Conservation (phyloP, 2,888 invertebrate species). For the Mimas tiliae region DNA sequence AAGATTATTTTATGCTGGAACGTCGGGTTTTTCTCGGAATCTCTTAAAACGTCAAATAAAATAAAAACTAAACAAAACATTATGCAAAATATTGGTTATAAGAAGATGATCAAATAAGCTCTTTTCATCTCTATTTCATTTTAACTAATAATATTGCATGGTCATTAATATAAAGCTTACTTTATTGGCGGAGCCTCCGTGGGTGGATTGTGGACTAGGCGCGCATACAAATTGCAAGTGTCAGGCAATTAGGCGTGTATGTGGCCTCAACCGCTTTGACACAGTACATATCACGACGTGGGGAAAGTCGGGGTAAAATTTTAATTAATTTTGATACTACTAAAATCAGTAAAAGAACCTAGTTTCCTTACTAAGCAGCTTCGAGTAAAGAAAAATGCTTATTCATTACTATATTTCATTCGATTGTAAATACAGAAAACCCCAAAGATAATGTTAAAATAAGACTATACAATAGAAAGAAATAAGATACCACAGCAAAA, state of each 20-base stretch:
- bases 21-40: not conserved
- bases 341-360: no score
- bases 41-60: not conserved
- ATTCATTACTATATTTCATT: no score
- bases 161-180: constrained; percentile 21
- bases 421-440: no score
- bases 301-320: not conserved
- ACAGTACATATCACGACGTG: constrained; percentile 29
- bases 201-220: constrained; percentile 28
- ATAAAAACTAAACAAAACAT: not conserved
- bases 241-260: constrained; percentile 50
- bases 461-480: no score
- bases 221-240: constrained; percentile 52
- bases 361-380: no score
- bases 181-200: constrained; percentile 15
- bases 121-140: not conserved
- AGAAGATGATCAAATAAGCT: not conserved
- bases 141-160: not conserved
- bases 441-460: no score
- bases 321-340: no score
- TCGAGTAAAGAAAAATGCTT: no score
- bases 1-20: not conserved
- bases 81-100: not conserved
- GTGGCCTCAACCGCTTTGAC: constrained; percentile 39
- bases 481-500: no score